A percentile compares a stretch with the other conserved stretches of the same genome.
phyloP scores from a whole-genome alignment of 2,888 invertebrate genomes.

The Drosophila hamatofila region DNA sequence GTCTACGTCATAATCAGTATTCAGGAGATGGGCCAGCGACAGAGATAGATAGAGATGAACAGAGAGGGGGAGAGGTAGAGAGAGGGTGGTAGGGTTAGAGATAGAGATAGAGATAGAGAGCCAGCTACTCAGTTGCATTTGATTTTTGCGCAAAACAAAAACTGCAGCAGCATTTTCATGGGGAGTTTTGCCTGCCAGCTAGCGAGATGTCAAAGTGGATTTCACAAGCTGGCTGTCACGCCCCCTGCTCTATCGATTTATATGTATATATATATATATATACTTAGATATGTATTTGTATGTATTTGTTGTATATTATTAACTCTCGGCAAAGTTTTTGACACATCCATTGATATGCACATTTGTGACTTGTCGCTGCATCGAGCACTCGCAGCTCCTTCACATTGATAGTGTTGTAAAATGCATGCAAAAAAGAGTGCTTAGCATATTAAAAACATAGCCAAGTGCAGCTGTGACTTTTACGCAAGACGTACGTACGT shows the following conservation, averaged over 20 bases:
- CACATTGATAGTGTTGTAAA: slow-evolving; percentile 72
- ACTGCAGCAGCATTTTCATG: slow-evolving; percentile 19
- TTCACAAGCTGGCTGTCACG: slow-evolving; percentile 25
- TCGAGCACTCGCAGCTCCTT: slow-evolving; percentile 34
- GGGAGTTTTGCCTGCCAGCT: slow-evolving; percentile 31
- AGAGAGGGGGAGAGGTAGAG: neutral
- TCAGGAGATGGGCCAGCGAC: slow-evolving; percentile 4
- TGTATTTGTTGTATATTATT: slow-evolving; percentile 58
- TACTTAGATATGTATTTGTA: neutral
- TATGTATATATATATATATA: neutral
- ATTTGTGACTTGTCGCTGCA: slow-evolving; percentile 71
- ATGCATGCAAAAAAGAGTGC: slow-evolving; percentile 72
- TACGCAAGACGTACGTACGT: slow-evolving; percentile 45
- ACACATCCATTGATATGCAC: slow-evolving; percentile 75
- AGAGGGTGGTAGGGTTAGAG: neutral
- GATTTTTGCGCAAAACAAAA: slow-evolving; percentile 14
- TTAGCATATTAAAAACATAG: slow-evolving; percentile 76
- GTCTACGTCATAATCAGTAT: slow-evolving; percentile 60
- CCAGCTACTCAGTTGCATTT: slow-evolving; percentile 40
- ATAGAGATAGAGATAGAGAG: slow-evolving; percentile 5
- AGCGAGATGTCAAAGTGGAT: slow-evolving; percentile 45
- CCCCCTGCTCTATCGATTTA: neutral
- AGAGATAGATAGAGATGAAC: neutral
- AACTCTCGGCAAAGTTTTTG: slow-evolving; percentile 73
- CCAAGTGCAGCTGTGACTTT: slow-evolving; percentile 70